Percentiles rank a stretch among this genome's conserved stretches.
Conservation (phyloP, 2,888 invertebrate species). For the Mamestra brassicae region DNA sequence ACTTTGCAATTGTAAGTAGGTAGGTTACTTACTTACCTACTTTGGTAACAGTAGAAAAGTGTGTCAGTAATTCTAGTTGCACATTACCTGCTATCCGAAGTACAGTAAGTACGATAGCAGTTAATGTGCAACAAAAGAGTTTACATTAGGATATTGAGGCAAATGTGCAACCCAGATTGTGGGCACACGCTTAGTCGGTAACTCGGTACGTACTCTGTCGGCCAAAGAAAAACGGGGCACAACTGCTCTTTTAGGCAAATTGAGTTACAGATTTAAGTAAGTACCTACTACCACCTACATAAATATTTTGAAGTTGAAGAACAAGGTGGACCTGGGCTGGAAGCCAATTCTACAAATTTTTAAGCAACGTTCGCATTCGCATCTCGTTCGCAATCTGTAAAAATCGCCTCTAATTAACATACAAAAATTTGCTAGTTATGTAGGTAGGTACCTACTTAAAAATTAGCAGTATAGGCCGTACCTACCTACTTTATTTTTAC, state of each 20-base stretch:
- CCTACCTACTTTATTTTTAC: too few species aligned
- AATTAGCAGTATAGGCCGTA: too few species aligned
- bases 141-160: constrained; percentile 45
- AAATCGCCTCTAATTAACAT: too few species aligned
- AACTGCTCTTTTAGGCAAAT: not conserved
- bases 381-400: too few species aligned
- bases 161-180: constrained; percentile 41
- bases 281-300: too few species aligned
- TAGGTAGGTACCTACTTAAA: too few species aligned
- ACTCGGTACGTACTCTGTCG: not conserved
- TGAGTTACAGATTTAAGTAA: too few species aligned
- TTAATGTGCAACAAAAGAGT: constrained; percentile 46
- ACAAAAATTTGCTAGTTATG: too few species aligned
- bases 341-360: too few species aligned
- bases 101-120: constrained; percentile 8
- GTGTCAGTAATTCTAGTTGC: constrained; percentile 30
- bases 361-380: too few species aligned
- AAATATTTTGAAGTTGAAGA: too few species aligned
- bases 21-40: not conserved
- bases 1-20: constrained; percentile 4
- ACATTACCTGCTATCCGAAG: not conserved
- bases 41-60: constrained; percentile 27
- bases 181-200: constrained; percentile 3
- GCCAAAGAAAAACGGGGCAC: not conserved
- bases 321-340: too few species aligned